Evolutionary conservation across 2,113 vertebrate species (phyloP).

Genomic region (Xenus cinereus): DNA sequence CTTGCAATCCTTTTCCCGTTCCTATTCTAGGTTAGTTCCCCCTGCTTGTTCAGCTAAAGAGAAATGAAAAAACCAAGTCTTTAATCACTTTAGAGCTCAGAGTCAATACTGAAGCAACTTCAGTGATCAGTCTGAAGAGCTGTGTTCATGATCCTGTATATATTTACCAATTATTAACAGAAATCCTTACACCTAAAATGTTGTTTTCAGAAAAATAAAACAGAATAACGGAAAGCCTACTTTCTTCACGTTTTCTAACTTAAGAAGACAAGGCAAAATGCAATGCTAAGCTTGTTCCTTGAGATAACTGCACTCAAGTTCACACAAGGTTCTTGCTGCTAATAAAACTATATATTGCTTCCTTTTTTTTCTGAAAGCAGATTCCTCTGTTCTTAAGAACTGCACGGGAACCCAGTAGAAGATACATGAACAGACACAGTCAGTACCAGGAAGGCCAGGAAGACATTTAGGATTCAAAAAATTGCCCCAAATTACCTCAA

Average conservation of each 20-base stretch:
- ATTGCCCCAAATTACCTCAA: conserved; percentile 76
- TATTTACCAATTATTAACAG: not conserved
- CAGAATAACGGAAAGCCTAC: not conserved
- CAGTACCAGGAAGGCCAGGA: not conserved
- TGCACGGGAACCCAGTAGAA: not conserved
- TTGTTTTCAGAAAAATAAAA: not conserved
- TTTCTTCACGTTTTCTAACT: not conserved
- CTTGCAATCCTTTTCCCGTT: not conserved
- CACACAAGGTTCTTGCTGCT: not conserved
- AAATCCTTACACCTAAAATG: not conserved
- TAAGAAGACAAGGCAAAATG: not conserved
- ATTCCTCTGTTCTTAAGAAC: not conserved
- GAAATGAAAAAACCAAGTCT: not conserved
- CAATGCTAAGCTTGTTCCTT: not conserved
- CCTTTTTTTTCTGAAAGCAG: not conserved
- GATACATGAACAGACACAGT: not conserved
- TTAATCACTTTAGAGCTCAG: not conserved
- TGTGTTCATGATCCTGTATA: not conserved
- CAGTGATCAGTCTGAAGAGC: not conserved
- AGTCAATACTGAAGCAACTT: not conserved
- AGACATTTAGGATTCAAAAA: not conserved
- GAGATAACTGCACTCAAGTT: not conserved
- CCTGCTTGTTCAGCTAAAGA: not conserved
- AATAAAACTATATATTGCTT: not conserved
- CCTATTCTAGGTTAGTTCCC: not conserved